A percentile compares a stretch with the other conserved stretches of the same genome.
Conservation (phyloP, 2,797 vertebrate species). For the Masticophis lateralis region DNA sequence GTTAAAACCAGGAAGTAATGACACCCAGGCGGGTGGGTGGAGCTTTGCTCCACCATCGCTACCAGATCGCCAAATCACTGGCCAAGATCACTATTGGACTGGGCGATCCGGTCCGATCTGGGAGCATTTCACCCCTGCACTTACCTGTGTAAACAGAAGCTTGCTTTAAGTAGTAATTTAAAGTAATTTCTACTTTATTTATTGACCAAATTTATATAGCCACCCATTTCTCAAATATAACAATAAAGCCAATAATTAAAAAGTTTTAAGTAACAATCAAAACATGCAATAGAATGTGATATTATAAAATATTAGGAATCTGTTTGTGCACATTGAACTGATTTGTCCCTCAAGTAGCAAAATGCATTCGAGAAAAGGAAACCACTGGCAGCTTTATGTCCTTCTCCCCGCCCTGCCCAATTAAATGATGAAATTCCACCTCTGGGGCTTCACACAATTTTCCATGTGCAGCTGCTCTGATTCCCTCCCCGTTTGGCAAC, state of each 20-base stretch:
- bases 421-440: background rate
- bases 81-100: too few species aligned
- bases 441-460: background rate
- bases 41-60: too few species aligned
- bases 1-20: too few species aligned
- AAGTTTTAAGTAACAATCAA: background rate
- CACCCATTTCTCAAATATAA: background rate
- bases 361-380: background rate
- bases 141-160: background rate
- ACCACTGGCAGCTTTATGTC: background rate
- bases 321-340: fast-evolving
- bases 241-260: background rate
- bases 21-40: too few species aligned
- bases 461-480: background rate
- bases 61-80: too few species aligned
- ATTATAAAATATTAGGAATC: background rate
- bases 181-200: background rate
- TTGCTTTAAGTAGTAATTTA: too few species aligned
- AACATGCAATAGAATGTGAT: background rate
- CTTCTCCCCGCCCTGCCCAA: background rate
- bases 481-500: background rate
- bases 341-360: background rate
- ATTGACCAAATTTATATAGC: background rate
- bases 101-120: too few species aligned
- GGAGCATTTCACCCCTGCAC: background rate